Percentiles rank a stretch among this genome's conserved stretches.
Evolutionary conservation across 2,113 vertebrate species (phyloP).

Genomic region (Pterocles burchelli): DNA sequence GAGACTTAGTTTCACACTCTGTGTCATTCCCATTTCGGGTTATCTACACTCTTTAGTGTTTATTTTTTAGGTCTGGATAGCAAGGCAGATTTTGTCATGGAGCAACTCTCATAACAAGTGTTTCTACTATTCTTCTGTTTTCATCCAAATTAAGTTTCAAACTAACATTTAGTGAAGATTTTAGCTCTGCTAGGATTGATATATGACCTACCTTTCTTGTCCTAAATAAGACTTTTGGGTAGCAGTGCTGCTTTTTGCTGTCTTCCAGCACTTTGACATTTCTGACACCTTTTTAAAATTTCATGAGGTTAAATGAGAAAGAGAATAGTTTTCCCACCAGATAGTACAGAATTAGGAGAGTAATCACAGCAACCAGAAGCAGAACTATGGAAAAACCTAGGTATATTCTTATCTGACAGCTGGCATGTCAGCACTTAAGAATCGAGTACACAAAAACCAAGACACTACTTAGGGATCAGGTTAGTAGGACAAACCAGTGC

Average conservation of each 20-base stretch:
- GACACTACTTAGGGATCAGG: fast-evolving
- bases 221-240: not conserved
- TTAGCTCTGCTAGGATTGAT: not conserved
- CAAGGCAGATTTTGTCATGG: not conserved
- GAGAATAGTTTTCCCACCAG: not conserved
- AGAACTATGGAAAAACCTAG: not conserved
- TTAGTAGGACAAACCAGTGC: not conserved
- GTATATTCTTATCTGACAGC: not conserved
- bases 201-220: not conserved
- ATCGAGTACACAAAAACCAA: not conserved
- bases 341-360: not conserved
- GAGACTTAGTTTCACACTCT: not conserved
- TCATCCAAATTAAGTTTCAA: not conserved
- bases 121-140: not conserved
- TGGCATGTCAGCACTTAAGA: not conserved
- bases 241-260: not conserved
- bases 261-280: not conserved
- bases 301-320: not conserved
- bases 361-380: not conserved
- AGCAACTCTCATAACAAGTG: not conserved
- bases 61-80: not conserved
- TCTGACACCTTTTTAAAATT: not conserved
- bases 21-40: not conserved
- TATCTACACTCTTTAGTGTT: not conserved
- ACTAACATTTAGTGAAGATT: not conserved